Percentiles rank a stretch among this genome's conserved stretches.
Conservation (phyloP, 1,140 invertebrate genomes). For the Liolophura sinensis region DNA sequence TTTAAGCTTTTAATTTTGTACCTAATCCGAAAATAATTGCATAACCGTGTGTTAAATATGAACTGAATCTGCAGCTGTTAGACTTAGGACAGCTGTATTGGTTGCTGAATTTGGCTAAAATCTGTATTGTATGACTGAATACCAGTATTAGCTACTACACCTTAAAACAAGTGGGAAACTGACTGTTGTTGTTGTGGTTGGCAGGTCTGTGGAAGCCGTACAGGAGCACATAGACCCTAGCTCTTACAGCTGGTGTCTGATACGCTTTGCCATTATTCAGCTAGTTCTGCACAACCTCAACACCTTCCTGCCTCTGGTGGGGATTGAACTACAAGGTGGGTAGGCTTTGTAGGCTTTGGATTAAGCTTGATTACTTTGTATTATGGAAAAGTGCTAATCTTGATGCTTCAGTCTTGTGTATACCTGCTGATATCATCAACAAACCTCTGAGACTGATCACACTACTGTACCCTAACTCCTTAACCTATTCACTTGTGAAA, state of each 20-base stretch:
- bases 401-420: not conserved
- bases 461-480: too few relatives aligned
- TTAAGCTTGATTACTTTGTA: not conserved
- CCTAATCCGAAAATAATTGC: too few relatives aligned
- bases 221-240: slow-evolving; percentile 86
- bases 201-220: slow-evolving; percentile 36
- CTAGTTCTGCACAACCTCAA: slow-evolving; percentile 80
- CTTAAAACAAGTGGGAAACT: slow-evolving; percentile 55
- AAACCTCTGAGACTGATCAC: too few relatives aligned
- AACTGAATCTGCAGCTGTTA: too few relatives aligned
- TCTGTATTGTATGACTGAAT: too few relatives aligned
- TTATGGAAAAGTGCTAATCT: not conserved
- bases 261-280: slow-evolving; percentile 85
- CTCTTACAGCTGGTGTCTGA: slow-evolving; percentile 92
- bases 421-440: too few relatives aligned
- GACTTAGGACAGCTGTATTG: too few relatives aligned
- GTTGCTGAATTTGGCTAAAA: too few relatives aligned
- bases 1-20: too few relatives aligned
- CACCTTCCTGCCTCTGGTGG: slow-evolving; percentile 79
- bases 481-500: too few relatives aligned
- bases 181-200: slow-evolving; percentile 13
- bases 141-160: too few relatives aligned
- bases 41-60: too few relatives aligned
- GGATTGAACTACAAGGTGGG: slow-evolving; percentile 87
- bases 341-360: not conserved